Conservation (phyloP, 2,113 vertebrate species). For the Syngnathus floridae region DNA sequence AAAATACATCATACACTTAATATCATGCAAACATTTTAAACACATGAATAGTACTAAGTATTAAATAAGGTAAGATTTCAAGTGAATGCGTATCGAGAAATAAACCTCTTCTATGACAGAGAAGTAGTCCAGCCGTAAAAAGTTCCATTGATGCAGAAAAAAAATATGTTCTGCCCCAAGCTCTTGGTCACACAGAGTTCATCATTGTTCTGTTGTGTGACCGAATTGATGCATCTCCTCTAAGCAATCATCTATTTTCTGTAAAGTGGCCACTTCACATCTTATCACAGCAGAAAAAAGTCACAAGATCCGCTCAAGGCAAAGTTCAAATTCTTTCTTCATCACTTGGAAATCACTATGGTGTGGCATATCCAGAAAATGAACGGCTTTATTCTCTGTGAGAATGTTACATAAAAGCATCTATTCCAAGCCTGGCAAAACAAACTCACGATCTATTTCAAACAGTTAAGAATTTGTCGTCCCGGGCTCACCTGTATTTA, state of each 20-base stretch:
- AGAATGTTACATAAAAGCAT: not conserved
- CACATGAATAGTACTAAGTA: too few species aligned
- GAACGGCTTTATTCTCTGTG: constrained; percentile 8
- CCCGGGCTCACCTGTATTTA: constrained; percentile 45
- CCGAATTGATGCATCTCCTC: constrained; percentile 36
- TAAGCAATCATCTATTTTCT: constrained; percentile 20
- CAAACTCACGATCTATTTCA: not conserved
- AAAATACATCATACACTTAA: constrained; percentile 3
- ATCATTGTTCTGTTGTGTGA: constrained; percentile 62
- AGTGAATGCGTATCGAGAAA: not conserved
- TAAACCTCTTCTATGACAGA: not conserved
- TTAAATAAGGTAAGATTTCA: not conserved
- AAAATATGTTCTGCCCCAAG: constrained; percentile 35
- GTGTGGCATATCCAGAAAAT: constrained; percentile 7
- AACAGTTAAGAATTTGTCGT: not conserved
- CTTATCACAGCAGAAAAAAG: constrained; percentile 15
- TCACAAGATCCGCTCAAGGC: constrained; percentile 40
- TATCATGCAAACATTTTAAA: constrained; percentile 5
- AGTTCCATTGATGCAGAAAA: not conserved
- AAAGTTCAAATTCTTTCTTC: not conserved
- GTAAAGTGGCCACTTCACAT: constrained; percentile 14
- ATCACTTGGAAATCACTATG: not conserved
- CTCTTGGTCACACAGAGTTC: constrained; percentile 37
- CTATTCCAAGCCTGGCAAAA: constrained; percentile 2
- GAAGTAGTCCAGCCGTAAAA: not conserved